Evolutionary conservation across 2,113 vertebrate genomes (phyloP).

Genomic region (Pungitius pungitius): DNA sequence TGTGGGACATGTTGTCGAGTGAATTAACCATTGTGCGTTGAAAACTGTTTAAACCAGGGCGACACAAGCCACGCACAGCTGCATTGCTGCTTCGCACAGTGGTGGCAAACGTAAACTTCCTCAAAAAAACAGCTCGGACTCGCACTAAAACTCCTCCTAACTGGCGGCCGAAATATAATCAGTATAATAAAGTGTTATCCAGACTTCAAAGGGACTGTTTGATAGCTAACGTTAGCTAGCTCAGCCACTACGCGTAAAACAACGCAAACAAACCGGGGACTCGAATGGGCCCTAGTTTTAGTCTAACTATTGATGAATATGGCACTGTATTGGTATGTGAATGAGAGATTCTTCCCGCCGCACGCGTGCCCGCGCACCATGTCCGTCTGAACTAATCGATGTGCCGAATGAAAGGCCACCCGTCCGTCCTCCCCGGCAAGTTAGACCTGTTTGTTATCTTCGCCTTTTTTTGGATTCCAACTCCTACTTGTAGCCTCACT

Average conservation of each 20-base stretch:
- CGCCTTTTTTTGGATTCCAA: background rate
- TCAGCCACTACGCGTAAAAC: background rate
- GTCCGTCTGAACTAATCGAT: background rate
- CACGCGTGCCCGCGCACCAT: background rate
- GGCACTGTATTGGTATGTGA: background rate
- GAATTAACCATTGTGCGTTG: conserved; percentile 37
- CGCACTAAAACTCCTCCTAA: background rate
- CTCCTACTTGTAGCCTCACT: no score
- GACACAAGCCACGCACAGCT: background rate
- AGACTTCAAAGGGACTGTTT: background rate
- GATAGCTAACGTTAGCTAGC: no score
- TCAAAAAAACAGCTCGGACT: background rate
- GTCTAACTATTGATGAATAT: background rate
- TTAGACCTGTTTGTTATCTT: background rate
- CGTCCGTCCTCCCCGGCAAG: background rate
- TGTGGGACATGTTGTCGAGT: conserved; percentile 20
- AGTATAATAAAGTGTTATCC: background rate
- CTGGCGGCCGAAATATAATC: background rate
- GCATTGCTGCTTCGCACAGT: background rate
- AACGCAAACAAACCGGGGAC: background rate
- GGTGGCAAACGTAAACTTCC: background rate
- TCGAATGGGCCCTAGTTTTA: background rate
- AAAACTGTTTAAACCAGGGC: background rate
- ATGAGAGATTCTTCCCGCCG: conserved; percentile 10
- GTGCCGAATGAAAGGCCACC: background rate